Percentiles rank a stretch among this genome's conserved stretches.
These are phyloP conservation scores for Drosophila ananassae DNA, from an alignment of 1,140 invertebrate genomes.

Conservation along the genomic window DNA sequence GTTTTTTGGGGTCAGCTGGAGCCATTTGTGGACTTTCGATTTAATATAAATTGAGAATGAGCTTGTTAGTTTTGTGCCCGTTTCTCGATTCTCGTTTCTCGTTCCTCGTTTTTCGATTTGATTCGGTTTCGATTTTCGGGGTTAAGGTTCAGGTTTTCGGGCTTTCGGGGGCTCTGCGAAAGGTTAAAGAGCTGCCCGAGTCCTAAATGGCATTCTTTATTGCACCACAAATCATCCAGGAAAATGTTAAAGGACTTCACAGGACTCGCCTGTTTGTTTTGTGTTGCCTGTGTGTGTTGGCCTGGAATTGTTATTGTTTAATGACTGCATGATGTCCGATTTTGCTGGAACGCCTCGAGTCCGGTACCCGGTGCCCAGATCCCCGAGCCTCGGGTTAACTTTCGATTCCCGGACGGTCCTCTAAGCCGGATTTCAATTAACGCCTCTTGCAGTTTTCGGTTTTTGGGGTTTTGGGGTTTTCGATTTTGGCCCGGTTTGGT, in stretches of 20 bases:
- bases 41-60: conserved; percentile 80
- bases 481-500: conserved; percentile 3
- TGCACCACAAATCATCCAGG: conserved; percentile 71
- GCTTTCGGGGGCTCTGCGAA: conserved; percentile 23
- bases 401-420: conserved; percentile 22
- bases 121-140: conserved; percentile 9
- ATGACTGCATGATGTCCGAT: conserved; percentile 67
- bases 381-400: conserved; percentile 17
- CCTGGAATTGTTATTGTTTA: conserved; percentile 59
- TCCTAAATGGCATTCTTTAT: conserved; percentile 73
- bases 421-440: conserved; percentile 75
- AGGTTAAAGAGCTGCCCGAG: conserved; percentile 43
- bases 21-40: conserved; percentile 62
- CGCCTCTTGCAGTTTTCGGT: conserved; percentile 31
- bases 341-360: conserved; percentile 14
- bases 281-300: conserved; percentile 20
- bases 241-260: conserved; percentile 38
- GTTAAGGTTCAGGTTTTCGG: conserved; percentile 6
- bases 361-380: too few species aligned
- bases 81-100: conserved; percentile 31
- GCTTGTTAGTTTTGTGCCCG: conserved; percentile 71
- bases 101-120: conserved; percentile 16
- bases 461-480: conserved; percentile 2
- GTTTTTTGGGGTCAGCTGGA: conserved; percentile 52
- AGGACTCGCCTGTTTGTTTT: conserved; percentile 28